These are phyloP conservation scores for Poecilobothrus nobilitatus DNA, from an alignment of 2,888 invertebrate species.

Conservation along the genomic window DNA sequence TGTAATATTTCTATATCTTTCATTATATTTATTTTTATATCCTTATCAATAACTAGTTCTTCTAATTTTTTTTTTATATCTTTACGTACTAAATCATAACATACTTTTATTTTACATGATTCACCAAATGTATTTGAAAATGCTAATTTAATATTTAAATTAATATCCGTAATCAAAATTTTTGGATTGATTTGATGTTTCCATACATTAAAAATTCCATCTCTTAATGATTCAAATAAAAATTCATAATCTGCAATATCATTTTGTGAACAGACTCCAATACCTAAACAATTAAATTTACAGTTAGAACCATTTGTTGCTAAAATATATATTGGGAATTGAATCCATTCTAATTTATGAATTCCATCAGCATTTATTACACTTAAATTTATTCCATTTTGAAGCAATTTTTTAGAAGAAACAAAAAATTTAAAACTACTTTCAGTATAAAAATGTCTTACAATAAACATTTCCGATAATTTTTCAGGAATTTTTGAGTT, in stretches of 20 bases:
- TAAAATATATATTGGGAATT: neutral
- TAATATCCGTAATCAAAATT: neutral
- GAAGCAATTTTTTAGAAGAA: neutral
- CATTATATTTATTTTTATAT: neutral
- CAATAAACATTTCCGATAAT: neutral
- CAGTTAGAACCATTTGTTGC: neutral
- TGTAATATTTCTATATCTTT: neutral
- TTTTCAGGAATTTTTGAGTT: neutral
- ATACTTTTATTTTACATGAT: neutral
- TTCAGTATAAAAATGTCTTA: neutral
- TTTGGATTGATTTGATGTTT: neutral
- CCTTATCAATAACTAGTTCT: neutral
- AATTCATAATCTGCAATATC: conserved; percentile 2
- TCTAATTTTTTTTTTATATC: neutral
- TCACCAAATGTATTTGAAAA: neutral
- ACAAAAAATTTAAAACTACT: neutral
- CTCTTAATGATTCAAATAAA: neutral
- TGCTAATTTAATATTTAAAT: neutral
- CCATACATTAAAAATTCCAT: neutral
- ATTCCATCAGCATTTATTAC: neutral
- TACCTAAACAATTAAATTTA: neutral
- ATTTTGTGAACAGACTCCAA: neutral
- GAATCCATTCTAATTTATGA: conserved; percentile 9
- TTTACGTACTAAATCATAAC: neutral
- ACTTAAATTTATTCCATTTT: neutral